Evolutionary conservation across 2,113 vertebrate species (phyloP), one percentile per base, ranked within the genome.

Genomic region (Nerophis lumbriciformis): DNA sequence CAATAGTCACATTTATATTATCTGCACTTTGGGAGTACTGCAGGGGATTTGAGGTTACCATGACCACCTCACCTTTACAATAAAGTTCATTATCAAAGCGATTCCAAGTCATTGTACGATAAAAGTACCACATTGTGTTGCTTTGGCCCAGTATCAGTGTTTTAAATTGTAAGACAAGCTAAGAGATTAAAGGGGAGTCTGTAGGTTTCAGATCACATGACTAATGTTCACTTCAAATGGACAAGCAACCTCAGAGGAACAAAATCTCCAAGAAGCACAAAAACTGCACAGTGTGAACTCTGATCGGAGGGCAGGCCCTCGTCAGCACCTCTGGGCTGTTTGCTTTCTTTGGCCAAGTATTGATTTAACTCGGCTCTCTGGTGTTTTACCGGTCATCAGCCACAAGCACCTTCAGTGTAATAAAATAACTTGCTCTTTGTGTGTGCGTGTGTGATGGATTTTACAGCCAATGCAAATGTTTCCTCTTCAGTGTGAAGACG

Each of bases 301-400:
- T 59, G 73, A 77, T 73, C 36, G 53, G 53, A 56, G 76, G 75
- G 78, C 66, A 72, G 60, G 48, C 62, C 63, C 72, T 71, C 54
- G 53, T 76, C 72, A 76, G 71, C 71, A 81, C 59, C 75, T 79
- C 59, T 6, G 14, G 49, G 65, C 73, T 76, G 64, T 71, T 81
- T 74, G 53, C 73, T 72, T 71, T 74, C 66, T 78, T 62, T 77
- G 61, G 68, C 50, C 74, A 76, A 82, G 66, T 80, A 82, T 83
- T 79, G 83, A 85, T 83, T 84, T 54, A 68, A 42, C 67, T 45
- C 65, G 61, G 61, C 65, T 68, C 55, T 83, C 65, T 81, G 71
- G 66, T 55, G 38, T 67, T 74, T 65, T 53, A 64, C 48, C 59
- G 62, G 61, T 69, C 61, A 71, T 71, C 59, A 73, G 57, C 72